These are phyloP conservation scores for Nestor notabilis DNA, from an alignment of 2,113 vertebrate genomes.

Conservation along the genomic window DNA sequence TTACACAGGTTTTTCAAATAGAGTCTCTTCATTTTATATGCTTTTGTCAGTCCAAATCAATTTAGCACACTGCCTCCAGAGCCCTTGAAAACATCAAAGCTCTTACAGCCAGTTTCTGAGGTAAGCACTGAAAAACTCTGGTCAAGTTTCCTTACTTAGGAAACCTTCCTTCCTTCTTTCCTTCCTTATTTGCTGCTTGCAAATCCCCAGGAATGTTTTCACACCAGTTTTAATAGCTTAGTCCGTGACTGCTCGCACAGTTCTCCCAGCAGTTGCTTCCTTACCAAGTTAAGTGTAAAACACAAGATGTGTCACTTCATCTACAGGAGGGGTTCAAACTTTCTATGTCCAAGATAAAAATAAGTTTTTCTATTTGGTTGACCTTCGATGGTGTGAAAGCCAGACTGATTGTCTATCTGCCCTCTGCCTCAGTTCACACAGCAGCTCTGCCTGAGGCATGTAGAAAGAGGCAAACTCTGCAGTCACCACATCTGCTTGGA, in stretches of 20 bases:
- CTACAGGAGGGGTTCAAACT: background rate
- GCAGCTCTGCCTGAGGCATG: background rate
- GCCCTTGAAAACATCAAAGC: background rate
- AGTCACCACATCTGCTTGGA: background rate
- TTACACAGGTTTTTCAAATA: background rate
- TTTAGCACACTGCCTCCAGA: background rate
- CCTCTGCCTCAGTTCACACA: background rate
- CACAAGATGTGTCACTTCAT: background rate
- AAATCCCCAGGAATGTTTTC: background rate
- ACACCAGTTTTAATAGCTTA: background rate
- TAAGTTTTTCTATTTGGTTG: background rate
- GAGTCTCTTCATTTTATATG: background rate
- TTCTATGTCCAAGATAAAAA: background rate
- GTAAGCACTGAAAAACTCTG: background rate
- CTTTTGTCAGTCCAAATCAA: background rate
- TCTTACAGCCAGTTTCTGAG: background rate
- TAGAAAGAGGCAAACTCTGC: background rate
- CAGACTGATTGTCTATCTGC: background rate
- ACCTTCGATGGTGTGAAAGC: background rate
- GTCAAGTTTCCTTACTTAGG: background rate
- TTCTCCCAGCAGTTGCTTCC: background rate
- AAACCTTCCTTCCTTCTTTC: background rate
- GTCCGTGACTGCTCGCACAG: background rate
- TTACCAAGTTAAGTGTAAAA: background rate
- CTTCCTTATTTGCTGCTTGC: background rate